Evolutionary conservation across 2,797 vertebrate species (phyloP).

Genomic region (Gobionotothen gibberifrons): DNA sequence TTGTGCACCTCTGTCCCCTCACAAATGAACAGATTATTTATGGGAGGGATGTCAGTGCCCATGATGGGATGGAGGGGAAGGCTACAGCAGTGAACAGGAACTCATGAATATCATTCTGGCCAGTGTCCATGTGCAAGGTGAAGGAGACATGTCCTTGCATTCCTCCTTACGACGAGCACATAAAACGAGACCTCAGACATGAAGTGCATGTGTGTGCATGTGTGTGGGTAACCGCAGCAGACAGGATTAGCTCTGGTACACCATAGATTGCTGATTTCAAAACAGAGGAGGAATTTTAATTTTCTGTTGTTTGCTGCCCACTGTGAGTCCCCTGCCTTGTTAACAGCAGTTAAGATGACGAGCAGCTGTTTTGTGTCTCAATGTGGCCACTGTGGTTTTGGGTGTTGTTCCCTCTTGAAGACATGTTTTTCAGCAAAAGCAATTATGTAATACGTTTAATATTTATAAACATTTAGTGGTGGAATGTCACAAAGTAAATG

Average conservation of each 20-base stretch:
- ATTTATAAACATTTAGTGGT: conserved; percentile 32
- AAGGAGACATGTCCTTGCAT: conserved; percentile 59
- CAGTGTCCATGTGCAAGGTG: conserved; percentile 72
- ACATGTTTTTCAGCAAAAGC: conserved; percentile 25
- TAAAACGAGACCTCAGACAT: conserved; percentile 40
- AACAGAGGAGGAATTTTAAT: conserved; percentile 59
- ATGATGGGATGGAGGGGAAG: neutral
- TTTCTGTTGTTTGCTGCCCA: conserved; percentile 53
- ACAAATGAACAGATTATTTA: conserved; percentile 73
- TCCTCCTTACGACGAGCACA: conserved; percentile 23
- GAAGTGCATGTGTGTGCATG: conserved; percentile 15
- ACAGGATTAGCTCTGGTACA: conserved; percentile 35
- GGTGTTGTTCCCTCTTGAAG: conserved; percentile 45
- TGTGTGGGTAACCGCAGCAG: conserved; percentile 50
- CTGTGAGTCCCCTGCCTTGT: conserved; percentile 43
- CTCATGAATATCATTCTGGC: conserved; percentile 71
- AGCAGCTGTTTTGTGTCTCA: conserved; percentile 52
- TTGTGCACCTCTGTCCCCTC: conserved; percentile 47
- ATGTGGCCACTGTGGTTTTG: conserved; percentile 60
- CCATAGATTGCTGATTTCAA: conserved; percentile 54
- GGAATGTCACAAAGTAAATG: no score
- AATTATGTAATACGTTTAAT: conserved; percentile 36
- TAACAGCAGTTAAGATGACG: conserved; percentile 51
- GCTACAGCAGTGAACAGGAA: conserved; percentile 34
- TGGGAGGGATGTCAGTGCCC: conserved; percentile 38